phyloP scores from a whole-genome alignment of 2,797 vertebrate species.

The Hipposideros larvatus region DNA sequence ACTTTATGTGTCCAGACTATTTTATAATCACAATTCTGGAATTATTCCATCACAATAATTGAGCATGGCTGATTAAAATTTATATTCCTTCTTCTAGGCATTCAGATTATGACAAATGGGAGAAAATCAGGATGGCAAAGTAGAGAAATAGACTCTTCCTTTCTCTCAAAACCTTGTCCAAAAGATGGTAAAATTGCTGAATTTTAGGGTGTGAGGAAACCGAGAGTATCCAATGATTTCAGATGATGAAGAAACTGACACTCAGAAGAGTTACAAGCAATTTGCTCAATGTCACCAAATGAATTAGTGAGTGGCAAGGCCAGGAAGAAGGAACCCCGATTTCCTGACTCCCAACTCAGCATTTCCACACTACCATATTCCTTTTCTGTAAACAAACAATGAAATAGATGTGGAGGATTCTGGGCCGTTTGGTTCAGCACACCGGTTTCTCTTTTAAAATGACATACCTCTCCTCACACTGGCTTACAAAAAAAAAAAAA shows the following conservation, averaged over 20 bases:
- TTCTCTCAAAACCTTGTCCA: background rate
- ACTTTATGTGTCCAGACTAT: background rate
- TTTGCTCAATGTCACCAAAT: background rate
- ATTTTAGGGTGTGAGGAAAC: conserved; percentile 29
- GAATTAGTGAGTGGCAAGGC: conserved; percentile 16
- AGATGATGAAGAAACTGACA: background rate
- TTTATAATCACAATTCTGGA: conserved; percentile 46
- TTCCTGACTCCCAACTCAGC: background rate
- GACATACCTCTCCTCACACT: background rate
- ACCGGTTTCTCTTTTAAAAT: background rate
- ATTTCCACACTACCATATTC: background rate
- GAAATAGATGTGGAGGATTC: background rate
- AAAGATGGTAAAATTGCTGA: background rate
- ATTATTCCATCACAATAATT: conserved; percentile 33
- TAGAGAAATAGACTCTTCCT: background rate
- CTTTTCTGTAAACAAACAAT: background rate
- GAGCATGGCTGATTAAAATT: conserved; percentile 7
- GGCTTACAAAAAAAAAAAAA: background rate
- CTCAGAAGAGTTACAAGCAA: background rate
- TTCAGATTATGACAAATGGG: background rate
- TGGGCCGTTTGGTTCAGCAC: background rate
- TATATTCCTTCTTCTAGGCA: conserved; percentile 10
- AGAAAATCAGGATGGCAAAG: background rate
- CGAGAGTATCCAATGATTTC: background rate
- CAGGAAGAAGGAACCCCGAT: background rate